Conservation (phyloP, 2,888 invertebrate species). For the Formica aserva region DNA sequence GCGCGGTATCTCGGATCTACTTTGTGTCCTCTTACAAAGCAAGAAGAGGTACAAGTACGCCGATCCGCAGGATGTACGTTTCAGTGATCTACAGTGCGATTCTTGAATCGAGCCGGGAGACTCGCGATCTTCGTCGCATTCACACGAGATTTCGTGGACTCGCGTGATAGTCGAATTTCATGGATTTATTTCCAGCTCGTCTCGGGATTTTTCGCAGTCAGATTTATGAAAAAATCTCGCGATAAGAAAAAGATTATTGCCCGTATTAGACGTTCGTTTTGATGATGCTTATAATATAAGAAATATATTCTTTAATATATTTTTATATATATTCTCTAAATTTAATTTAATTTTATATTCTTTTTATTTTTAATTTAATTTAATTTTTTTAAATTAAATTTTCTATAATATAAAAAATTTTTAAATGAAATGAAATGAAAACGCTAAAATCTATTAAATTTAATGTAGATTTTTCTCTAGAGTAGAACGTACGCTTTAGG, state of each 20-base stretch:
- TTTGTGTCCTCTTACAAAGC: slow-evolving; percentile 81
- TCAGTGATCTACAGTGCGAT: slow-evolving; percentile 80
- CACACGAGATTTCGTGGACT: slow-evolving; percentile 60
- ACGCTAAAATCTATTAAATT: neutral
- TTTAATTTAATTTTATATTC: too few species aligned
- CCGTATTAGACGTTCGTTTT: neutral
- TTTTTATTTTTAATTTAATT: too few species aligned
- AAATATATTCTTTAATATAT: too few species aligned
- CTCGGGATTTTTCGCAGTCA: neutral
- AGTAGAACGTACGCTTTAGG: neutral
- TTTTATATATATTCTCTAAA: too few species aligned
- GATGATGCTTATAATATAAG: neutral
- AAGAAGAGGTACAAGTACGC: slow-evolving; percentile 66
- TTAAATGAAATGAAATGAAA: neutral
- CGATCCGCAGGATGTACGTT: slow-evolving; percentile 77
- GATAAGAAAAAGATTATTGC: neutral
- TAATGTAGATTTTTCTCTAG: neutral
- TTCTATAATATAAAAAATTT: neutral
- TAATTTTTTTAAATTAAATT: too few species aligned
- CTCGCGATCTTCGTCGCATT: slow-evolving; percentile 49
- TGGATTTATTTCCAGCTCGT: neutral
- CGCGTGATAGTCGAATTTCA: slow-evolving; percentile 43
- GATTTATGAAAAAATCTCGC: neutral
- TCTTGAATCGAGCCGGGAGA: slow-evolving; percentile 42
- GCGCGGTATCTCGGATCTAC: slow-evolving; percentile 82